Evolutionary conservation across 2,113 vertebrate genomes (phyloP), one percentile per base, ranked within the genome.

Genomic region (Prionailurus bengalensis): DNA sequence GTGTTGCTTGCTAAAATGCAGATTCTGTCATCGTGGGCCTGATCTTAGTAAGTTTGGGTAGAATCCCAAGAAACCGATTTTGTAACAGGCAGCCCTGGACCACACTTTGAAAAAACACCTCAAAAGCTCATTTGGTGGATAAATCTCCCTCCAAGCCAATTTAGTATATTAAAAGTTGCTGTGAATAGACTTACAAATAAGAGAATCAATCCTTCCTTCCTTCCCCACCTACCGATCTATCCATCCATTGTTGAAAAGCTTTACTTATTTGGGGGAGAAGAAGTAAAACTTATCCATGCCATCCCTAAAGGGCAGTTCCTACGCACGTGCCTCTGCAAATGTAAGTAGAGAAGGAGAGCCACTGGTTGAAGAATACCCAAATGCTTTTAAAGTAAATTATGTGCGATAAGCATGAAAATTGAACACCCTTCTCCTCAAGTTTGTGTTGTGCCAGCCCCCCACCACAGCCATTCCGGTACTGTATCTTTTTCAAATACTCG

Each of bases 61-160:
- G 25, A 73, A 31, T 39, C 33, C 8, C 6, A 4, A 48, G 53
- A 83, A 76, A 51, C 17, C n/a, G 11, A 76, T 12, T 92, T 66
- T 71, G 5, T 31, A 13, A 48, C 19, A 27, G 9, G 9, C 5
- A 81, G 42, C 70, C 65, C 63, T 85, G 48, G 58, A 45, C 3
- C 9, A 91, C 29, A 65, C 58, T 91, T 83, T 76, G 55, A 93
- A 68, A 95, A 95, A 95, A 79, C 14, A 45, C 31, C 73, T 58
- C 65, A 84, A 51, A 31, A 76, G 4, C 16, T 89, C 16, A 51
- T 42, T 89, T 84, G 48, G 27, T 80, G 70, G 31, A 42, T 48
- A 58, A 85, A 89, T 68, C 7, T 94, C 16, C 3, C 9, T 45
- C 17, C 12, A 29, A 73, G 55, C 23, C 33, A 73, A 73, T 83